These are phyloP conservation scores for Macroteleia sp. DNA, from an alignment of 2,888 invertebrate genomes.

Conservation along the genomic window DNA sequence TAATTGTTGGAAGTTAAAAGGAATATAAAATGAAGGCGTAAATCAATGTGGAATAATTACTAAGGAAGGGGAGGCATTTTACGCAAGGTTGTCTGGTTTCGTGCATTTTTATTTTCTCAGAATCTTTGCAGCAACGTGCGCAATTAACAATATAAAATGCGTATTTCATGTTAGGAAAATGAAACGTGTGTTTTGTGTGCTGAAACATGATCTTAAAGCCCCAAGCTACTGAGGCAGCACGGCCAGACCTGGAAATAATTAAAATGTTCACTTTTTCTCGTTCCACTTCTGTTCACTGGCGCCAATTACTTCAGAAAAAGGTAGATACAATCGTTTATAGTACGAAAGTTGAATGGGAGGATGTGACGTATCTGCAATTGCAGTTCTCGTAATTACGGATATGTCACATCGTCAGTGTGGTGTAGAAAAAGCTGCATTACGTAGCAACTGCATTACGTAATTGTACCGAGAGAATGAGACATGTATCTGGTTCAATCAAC, in stretches of 20 bases:
- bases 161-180: conserved; percentile 16
- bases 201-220: conserved; percentile 43
- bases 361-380: conserved; percentile 59
- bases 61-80: conserved; percentile 3
- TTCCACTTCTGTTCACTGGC: conserved; percentile 42
- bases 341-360: conserved; percentile 46
- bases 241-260: conserved; percentile 51
- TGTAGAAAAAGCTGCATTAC: conserved; percentile 55
- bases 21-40: conserved; percentile 43
- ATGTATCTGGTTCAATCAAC: conserved; percentile 53
- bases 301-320: conserved; percentile 63
- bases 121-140: background rate
- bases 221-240: conserved; percentile 30
- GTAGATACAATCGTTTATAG: conserved; percentile 60
- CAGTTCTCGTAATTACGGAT: conserved; percentile 58
- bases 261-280: conserved; percentile 54
- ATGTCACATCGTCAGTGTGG: conserved; percentile 52
- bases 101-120: conserved; percentile 6
- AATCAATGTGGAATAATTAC: conserved; percentile 55
- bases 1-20: conserved; percentile 46
- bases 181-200: conserved; percentile 22
- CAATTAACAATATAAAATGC: conserved; percentile 29
- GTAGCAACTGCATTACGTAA: conserved; percentile 58
- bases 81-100: conserved; percentile 6
- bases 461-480: conserved; percentile 44